phyloP scores from a whole-genome alignment of 1,140 invertebrate species.

The Micrasema minimum region DNA sequence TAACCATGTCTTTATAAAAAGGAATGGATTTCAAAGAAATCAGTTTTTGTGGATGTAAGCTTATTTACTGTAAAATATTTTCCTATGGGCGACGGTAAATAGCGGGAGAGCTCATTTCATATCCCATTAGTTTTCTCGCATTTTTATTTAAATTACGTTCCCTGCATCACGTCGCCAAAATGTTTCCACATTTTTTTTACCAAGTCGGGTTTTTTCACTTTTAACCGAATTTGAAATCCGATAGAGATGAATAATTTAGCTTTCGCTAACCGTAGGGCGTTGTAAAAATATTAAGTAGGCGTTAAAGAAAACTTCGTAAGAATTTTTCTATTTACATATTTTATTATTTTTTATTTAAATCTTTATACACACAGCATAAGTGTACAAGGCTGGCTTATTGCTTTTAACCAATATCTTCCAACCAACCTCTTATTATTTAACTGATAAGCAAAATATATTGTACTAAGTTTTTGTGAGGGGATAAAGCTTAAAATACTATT shows the following conservation, averaged over 20 bases:
- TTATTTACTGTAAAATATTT: constrained; percentile 36
- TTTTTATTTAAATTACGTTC: constrained; percentile 49
- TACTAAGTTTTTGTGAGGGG: too few species aligned
- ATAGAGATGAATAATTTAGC: constrained; percentile 22
- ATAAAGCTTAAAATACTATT: too few species aligned
- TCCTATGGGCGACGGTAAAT: constrained; percentile 47
- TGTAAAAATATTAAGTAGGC: too few species aligned
- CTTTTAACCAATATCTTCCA: too few species aligned
- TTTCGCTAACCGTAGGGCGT: constrained; percentile 20
- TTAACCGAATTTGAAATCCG: constrained; percentile 14
- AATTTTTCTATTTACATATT: constrained; percentile 11
- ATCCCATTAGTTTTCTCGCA: constrained; percentile 51
- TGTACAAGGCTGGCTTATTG: too few species aligned
- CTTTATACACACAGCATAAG: background rate
- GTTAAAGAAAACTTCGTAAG: too few species aligned
- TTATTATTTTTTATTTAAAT: background rate
- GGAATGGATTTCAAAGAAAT: too few species aligned
- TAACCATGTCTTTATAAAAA: too few species aligned
- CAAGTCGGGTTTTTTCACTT: background rate
- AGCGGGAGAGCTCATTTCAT: constrained; percentile 51
- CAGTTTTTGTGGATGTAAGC: constrained; percentile 44
- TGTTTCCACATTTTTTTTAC: constrained; percentile 36
- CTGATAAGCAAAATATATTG: too few species aligned
- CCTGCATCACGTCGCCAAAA: constrained; percentile 30
- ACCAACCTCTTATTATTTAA: too few species aligned